Percentiles rank a stretch among this genome's conserved stretches.
These are phyloP conservation scores for Leptoteleia sp. DNA, from an alignment of 1,140 invertebrate genomes.

Conservation along the genomic window DNA sequence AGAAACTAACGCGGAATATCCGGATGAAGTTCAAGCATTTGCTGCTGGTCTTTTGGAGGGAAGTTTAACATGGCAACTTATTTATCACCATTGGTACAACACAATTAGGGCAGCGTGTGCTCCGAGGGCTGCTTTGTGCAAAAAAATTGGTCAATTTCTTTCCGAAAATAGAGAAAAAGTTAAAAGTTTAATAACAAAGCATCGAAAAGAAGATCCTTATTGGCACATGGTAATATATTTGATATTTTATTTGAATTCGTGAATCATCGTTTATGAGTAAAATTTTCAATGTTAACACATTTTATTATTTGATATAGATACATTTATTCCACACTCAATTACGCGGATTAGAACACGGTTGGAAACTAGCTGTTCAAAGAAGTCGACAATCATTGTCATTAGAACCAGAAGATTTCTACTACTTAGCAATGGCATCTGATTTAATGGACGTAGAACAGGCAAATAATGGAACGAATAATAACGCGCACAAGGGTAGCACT, in stretches of 20 bases:
- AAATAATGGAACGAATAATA: conserved; percentile 69
- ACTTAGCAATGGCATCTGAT: conserved; percentile 89
- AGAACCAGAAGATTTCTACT: conserved; percentile 85
- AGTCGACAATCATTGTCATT: conserved; percentile 84
- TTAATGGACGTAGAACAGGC: conserved; percentile 86
- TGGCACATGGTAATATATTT: conserved; percentile 88
- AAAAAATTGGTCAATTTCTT: conserved; percentile 85
- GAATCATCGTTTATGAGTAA: too few relatives aligned
- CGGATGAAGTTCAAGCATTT: conserved; percentile 90
- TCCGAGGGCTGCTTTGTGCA: conserved; percentile 85
- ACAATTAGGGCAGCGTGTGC: conserved; percentile 87
- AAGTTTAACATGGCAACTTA: conserved; percentile 89
- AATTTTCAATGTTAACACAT: too few relatives aligned
- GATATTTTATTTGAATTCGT: too few relatives aligned
- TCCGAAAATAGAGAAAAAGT: conserved; percentile 85
- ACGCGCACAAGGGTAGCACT: conserved; percentile 66
- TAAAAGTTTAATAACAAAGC: conserved; percentile 76
- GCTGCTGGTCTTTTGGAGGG: conserved; percentile 95
- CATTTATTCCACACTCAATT: conserved; percentile 87
- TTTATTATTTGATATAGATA: too few relatives aligned
- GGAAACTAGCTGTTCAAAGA: conserved; percentile 84
- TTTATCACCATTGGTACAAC: conserved; percentile 90
- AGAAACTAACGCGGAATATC: conserved; percentile 86
- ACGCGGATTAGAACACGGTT: conserved; percentile 86
- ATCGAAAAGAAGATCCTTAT: conserved; percentile 84